These are phyloP conservation scores for Herminia tarsipennalis DNA, from an alignment of 2,888 invertebrate species.

Conservation along the genomic window DNA sequence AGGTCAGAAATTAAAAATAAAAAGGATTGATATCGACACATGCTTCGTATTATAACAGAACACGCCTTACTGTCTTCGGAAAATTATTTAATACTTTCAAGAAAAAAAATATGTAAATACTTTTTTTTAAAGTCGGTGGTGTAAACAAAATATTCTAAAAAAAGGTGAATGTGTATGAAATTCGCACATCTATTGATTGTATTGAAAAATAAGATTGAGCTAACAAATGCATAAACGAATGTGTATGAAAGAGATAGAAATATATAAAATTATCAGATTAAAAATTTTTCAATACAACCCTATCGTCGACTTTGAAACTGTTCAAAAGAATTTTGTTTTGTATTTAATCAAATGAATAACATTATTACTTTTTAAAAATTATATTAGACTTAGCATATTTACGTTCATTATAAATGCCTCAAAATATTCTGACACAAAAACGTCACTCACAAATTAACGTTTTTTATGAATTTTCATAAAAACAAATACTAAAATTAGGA, in stretches of 20 bases:
- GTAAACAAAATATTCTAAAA: conserved; percentile 21
- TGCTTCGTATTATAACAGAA: conserved; percentile 26
- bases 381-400: too few relatives aligned
- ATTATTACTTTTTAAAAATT: too few relatives aligned
- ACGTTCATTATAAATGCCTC: too few relatives aligned
- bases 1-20: conserved; percentile 30
- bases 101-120: background rate
- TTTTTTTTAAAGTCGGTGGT: conserved; percentile 15
- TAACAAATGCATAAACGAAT: background rate
- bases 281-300: conserved; percentile 8
- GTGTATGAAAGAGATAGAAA: too few relatives aligned
- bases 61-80: conserved; percentile 8
- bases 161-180: conserved; percentile 27
- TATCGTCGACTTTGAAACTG: conserved; percentile 7
- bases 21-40: conserved; percentile 29
- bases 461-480: too few relatives aligned
- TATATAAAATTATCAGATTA: too few relatives aligned
- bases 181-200: conserved; percentile 1
- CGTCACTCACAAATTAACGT: too few relatives aligned
- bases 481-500: too few relatives aligned
- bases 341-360: too few relatives aligned
- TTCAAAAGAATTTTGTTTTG: conserved; percentile 3
- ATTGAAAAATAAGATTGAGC: conserved; percentile 1
- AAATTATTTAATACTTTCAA: background rate
- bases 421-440: too few relatives aligned